Evolutionary conservation across 2,888 invertebrate species (phyloP), one percentile per base, ranked within the genome.

Genomic region (Pristionchus exspectatus): DNA sequence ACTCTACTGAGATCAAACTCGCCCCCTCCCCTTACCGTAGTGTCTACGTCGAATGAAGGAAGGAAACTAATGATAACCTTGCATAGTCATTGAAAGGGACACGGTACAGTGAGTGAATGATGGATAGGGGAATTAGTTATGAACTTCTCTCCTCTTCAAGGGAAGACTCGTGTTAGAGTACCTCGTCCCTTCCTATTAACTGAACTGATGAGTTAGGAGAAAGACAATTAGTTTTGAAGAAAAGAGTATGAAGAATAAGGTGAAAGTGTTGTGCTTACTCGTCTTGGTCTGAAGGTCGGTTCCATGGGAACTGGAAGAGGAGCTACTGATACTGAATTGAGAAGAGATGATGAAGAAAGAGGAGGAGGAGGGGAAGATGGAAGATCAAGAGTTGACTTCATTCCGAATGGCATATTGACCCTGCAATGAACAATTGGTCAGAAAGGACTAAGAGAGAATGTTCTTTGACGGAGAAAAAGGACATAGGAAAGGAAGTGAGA

Each of bases 371-470:
- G 86, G 14, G 86, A 38, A 14, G 63, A 66, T 30, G 86, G 86
- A 54, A 86, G 63, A 66, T 86, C 86, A 10, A 86, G 86, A 38
- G 66, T 66, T 50, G 86, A 59, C 63, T 86, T 86, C 63, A 86
- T 38, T 63, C 86, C 86, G 66, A 86, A 86, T 66, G 86, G 86
- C 86, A 86, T 86, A 5, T 7, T 63, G 86, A 59, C 54, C 81
- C 69, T 77, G 24, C 14, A n/a, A 30, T 44, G 72, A 33, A 33
- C 30, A 72, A 72, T 72, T 33, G 72, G 33, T 33, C 33, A 33
- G 72, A 72, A 33, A 10, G 72, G 72, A 33, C 30, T 16, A 77
- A 44, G 44, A 44, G 44, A 24, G 77, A 77, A 44, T 24, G 33
- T 72, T 27, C 69, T 30, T 72, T 72, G 69, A 72, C 14, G 69